Evolutionary conservation across 2,113 vertebrate genomes (phyloP).

Genomic region (Rhinolophus sinicus): DNA sequence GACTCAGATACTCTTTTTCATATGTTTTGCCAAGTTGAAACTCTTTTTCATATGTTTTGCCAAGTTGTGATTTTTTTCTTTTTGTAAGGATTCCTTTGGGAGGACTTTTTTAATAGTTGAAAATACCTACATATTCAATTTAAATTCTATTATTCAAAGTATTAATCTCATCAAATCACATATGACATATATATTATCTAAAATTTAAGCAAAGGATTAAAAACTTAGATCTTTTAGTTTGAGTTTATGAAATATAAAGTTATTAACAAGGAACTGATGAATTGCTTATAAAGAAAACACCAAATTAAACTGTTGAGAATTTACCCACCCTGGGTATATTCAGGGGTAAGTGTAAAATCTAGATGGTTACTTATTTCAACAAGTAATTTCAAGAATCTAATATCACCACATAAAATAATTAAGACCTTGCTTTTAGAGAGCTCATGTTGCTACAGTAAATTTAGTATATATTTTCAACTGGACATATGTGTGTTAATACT

Average conservation of each 20-base stretch:
- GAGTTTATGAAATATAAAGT: conserved; percentile 7
- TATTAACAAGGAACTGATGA: background rate
- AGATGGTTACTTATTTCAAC: conserved; percentile 15
- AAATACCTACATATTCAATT: background rate
- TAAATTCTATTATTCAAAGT: background rate
- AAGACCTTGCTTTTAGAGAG: background rate
- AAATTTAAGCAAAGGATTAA: conserved; percentile 18
- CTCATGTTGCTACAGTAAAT: background rate
- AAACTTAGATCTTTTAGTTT: background rate
- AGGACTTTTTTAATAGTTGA: background rate
- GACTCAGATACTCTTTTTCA: conserved; percentile 67
- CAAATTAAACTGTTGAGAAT: background rate
- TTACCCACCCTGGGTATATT: background rate
- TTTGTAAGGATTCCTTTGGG: conserved; percentile 5
- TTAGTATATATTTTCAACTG: background rate
- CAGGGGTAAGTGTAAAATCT: background rate
- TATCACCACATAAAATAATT: conserved; percentile 13
- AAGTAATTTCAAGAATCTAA: background rate
- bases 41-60: conserved; percentile 44
- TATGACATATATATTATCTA: background rate
- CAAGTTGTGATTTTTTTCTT: conserved; percentile 45
- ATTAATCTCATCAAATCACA: background rate
- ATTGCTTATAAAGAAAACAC: background rate
- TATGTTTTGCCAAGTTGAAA: conserved; percentile 49
- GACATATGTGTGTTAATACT: background rate